A percentile compares a stretch with the other conserved stretches of the same genome.
phyloP scores from a whole-genome alignment of 2,888 invertebrate genomes.

The Cosmia pyralina region DNA sequence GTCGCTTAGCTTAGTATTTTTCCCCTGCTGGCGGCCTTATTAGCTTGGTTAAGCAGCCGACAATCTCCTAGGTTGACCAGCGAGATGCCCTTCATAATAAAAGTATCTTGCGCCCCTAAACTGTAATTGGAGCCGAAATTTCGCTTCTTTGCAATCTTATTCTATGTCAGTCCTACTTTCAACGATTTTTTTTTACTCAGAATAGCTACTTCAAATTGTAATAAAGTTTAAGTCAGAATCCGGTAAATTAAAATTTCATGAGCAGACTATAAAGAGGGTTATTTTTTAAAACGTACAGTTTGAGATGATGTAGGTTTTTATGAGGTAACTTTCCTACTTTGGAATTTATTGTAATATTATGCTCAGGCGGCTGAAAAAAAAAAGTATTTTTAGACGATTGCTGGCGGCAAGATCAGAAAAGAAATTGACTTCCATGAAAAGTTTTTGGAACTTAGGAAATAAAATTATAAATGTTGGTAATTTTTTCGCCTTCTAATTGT shows the following conservation, averaged over 20 bases:
- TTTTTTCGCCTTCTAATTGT: neutral
- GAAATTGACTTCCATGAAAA: neutral
- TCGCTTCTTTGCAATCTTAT: neutral
- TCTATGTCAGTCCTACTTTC: neutral
- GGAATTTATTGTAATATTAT: constrained; percentile 44
- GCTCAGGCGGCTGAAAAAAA: neutral
- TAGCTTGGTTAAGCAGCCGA: too few relatives aligned
- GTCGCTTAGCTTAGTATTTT: too few relatives aligned
- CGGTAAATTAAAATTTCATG: constrained; percentile 55
- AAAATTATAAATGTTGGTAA: neutral
- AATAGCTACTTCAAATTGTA: constrained; percentile 45
- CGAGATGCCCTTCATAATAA: too few relatives aligned
- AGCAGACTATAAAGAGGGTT: constrained; percentile 41
- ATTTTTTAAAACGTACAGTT: constrained; percentile 48
- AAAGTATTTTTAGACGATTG: constrained; percentile 16
- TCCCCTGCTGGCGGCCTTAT: too few relatives aligned
- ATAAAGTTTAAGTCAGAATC: constrained; percentile 39
- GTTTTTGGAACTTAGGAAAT: neutral
- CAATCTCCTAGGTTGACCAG: too few relatives aligned
- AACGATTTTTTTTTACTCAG: constrained; percentile 3
- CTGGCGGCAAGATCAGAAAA: neutral
- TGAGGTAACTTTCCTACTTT: constrained; percentile 46
- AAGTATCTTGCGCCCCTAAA: neutral
- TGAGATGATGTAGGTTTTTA: constrained; percentile 47
- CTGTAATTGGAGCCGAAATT: neutral